A percentile compares a stretch with the other conserved stretches of the same genome.
phyloP scores from a whole-genome alignment of 2,888 invertebrate species.

The Athalia circularis region DNA sequence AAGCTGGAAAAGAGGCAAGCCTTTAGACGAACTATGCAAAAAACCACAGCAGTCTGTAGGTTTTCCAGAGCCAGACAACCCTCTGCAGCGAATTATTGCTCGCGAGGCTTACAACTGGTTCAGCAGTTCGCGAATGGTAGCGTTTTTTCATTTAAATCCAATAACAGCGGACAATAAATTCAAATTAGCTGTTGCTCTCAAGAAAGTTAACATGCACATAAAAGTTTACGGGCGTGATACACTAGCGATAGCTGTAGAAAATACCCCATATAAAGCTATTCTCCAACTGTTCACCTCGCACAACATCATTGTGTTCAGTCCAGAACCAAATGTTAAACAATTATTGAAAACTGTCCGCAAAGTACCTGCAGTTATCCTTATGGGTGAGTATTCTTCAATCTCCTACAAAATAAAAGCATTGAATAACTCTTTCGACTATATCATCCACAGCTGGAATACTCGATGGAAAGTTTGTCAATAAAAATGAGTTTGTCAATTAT shows the following conservation, averaged over 20 bases:
- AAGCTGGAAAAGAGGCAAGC: constrained; percentile 69
- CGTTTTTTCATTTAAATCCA: constrained; percentile 84
- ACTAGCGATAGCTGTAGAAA: constrained; percentile 80
- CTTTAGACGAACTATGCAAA: constrained; percentile 75
- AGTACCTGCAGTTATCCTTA: constrained; percentile 81
- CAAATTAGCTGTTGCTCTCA: constrained; percentile 79
- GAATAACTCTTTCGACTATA: constrained; percentile 23
- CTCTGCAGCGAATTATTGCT: constrained; percentile 84
- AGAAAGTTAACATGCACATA: constrained; percentile 82
- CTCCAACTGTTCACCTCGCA: constrained; percentile 80
- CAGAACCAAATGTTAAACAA: constrained; percentile 78
- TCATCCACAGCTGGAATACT: constrained; percentile 81
- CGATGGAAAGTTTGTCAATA: constrained; percentile 81
- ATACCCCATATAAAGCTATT: constrained; percentile 82
- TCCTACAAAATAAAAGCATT: not conserved
- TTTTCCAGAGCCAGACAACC: constrained; percentile 74
- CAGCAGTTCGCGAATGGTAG: constrained; percentile 82
- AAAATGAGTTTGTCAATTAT: constrained; percentile 82
- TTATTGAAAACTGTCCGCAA: constrained; percentile 82
- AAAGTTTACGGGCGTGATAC: constrained; percentile 82
- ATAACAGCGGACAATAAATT: constrained; percentile 81
- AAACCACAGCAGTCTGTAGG: constrained; percentile 51
- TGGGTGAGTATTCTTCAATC: constrained; percentile 76
- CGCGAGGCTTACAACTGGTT: constrained; percentile 84
- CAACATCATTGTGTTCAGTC: constrained; percentile 83